These are phyloP conservation scores for Anaspis maculata DNA, from an alignment of 2,888 invertebrate genomes.

Conservation along the genomic window DNA sequence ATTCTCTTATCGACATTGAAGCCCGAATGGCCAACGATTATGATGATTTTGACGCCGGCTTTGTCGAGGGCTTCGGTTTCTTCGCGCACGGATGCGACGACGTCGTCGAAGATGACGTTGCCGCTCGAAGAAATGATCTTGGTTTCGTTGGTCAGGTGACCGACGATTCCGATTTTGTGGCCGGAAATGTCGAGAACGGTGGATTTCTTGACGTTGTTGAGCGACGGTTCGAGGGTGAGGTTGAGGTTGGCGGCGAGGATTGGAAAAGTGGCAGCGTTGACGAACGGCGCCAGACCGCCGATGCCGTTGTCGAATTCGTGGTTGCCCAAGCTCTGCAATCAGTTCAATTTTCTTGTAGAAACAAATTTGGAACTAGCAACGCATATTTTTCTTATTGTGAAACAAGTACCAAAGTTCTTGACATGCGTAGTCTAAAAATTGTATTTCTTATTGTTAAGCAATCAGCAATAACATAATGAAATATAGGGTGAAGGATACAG, in stretches of 20 bases:
- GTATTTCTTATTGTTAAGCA: too few species aligned
- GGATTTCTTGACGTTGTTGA: conserved; percentile 44
- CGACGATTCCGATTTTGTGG: conserved; percentile 70
- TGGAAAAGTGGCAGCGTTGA: conserved; percentile 62
- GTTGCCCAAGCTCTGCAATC: conserved; percentile 78
- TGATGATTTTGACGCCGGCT: conserved; percentile 67
- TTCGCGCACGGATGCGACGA: conserved; percentile 56
- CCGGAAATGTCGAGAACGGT: conserved; percentile 56
- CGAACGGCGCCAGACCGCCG: conserved; percentile 64
- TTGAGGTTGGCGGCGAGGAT: conserved; percentile 73
- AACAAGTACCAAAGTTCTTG: too few species aligned
- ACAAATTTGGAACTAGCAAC: too few species aligned
- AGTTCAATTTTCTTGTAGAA: too few species aligned
- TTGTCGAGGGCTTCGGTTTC: conserved; percentile 57
- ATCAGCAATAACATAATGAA: too few species aligned
- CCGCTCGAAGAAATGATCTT: conserved; percentile 47
- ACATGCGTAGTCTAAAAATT: not conserved
- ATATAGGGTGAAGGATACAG: too few species aligned
- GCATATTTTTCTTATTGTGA: too few species aligned
- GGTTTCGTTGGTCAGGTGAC: conserved; percentile 80
- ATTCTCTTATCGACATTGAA: conserved; percentile 68
- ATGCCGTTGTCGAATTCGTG: conserved; percentile 87
- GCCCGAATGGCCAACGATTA: conserved; percentile 87
- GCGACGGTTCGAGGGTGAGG: conserved; percentile 37
- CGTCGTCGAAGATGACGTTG: conserved; percentile 49